A percentile compares a stretch with the other conserved stretches of the same genome.
Conservation (phyloP, 2,888 invertebrate species). For the Sacculina carcini region DNA sequence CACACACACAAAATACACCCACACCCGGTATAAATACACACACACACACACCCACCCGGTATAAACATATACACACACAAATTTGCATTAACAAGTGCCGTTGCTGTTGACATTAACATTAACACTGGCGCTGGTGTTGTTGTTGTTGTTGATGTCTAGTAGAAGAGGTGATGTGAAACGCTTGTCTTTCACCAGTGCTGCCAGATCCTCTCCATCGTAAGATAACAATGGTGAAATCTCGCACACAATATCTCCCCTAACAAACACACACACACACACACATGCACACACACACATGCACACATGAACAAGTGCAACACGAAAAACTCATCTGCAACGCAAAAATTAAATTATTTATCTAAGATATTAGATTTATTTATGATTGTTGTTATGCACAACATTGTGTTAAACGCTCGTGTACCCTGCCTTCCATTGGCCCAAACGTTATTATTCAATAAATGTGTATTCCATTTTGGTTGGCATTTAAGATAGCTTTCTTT, state of each 20-base stretch:
- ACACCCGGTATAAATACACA: neutral
- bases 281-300: neutral
- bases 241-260: conserved; percentile 23
- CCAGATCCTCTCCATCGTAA: conserved; percentile 66
- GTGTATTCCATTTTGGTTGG: too few relatives aligned
- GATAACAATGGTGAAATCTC: conserved; percentile 79
- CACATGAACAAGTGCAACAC: neutral
- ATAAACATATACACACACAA: neutral
- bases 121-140: neutral
- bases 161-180: conserved; percentile 38
- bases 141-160: conserved; percentile 17
- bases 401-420: neutral
- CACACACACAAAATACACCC: neutral
- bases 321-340: neutral
- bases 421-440: too few relatives aligned
- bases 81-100: neutral
- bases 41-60: neutral
- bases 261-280: neutral
- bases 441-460: too few relatives aligned
- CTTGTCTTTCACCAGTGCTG: conserved; percentile 34
- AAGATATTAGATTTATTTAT: neutral
- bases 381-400: neutral
- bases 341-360: neutral
- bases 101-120: neutral
- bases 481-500: too few relatives aligned